Evolutionary conservation across 2,797 vertebrate genomes (phyloP), one percentile per base, ranked within the genome.

Genomic region (Pangasius krempfi): DNA sequence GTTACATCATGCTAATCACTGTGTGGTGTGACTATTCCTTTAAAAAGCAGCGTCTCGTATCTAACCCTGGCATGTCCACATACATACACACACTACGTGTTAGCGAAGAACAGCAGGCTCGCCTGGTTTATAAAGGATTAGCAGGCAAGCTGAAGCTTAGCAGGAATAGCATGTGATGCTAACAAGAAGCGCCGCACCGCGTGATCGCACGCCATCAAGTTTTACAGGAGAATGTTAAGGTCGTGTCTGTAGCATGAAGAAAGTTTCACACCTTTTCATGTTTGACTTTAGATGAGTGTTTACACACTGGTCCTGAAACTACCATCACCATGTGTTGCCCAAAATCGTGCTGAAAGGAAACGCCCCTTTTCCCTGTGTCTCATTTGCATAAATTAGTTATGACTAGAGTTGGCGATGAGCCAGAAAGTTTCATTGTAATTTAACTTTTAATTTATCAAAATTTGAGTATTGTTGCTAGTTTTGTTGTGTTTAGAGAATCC

Each of bases 151-250:
- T 91, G 88, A 91, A 92, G 89, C 91, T 89, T 89, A 89, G 79
- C 20, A 27, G 10, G 84, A 50, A 30, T 62, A 82, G 56, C 33
- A 30, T 66, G 40, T 30, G 62, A 64, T 9, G 58, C 80, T 44
- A 13, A 60, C 92, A 30, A 91, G 92, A 94, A 92, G 91, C 87
- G 87, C 90, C 93, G 87, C 89, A 93, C 89, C 88, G 90, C 89
- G 80, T 87, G 80, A 78, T 73, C 87, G 30, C 84, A 92, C 90
- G 91, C 84, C 33, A 89, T 95, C 94, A 96, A 95, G 95, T 95
- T 94, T 90, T 90, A 94, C 94, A 95, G 95, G 94, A 86, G 94
- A 92, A 91, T 68, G 85, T 90, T 91, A 93, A 93, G 93, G 89
- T 94, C 89, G 92, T 86, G 1, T 80, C 91, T 88, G 79, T 85